Base-by-base conservation (phyloP, 2,113 vertebrate genomes). In the Megatriorchis doriae region DNA sequence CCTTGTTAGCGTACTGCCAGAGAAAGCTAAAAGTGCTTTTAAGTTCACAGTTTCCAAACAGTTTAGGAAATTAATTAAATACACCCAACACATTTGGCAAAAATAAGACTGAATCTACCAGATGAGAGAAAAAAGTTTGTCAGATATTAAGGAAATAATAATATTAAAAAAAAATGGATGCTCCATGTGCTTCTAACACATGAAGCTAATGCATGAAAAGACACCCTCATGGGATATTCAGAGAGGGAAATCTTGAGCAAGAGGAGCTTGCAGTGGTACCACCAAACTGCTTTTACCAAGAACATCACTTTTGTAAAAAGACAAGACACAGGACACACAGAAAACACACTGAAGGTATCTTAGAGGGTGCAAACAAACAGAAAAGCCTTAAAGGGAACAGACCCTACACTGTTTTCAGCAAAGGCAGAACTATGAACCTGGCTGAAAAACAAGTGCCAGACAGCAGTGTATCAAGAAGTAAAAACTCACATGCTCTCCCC, bases 141-240 rank as follows among this genome's bases (percentile, higher is more conserved):
- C 50, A 63, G 4, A 6, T 42, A 55, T 12, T 27, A 65, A 32
- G 10, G 8, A 38, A 62, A 34, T 4, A 47, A 27, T n/a, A 29
- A 19, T 11, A 17, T 27, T 53, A 6, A 34, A 13, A 34, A 13
- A 17, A 16, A 21, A 7, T 6, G 27, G 40, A 21, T 31, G 10
- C 11, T 50, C 7, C 0, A 5, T 4, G 20, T 38, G 27, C 31
- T 40, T 34, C 7, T 23, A 19, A 43, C 11, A 16, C 20, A 25
- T 5, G 6, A 43, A 58, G 16, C 3, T 25, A 50, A 32, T 1
- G 1, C 13, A 19, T 1, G 2, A 40, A 40, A 48, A 74, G 5
- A 36, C 17, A 4, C 16, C 53, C 38, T 27, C 12, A 27, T 0
- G 0, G 42, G 40, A 40, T 12, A 67, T 0, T 1, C 3, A 55